phyloP scores from a whole-genome alignment of 2,797 vertebrate genomes.

The Ispidina picta region DNA sequence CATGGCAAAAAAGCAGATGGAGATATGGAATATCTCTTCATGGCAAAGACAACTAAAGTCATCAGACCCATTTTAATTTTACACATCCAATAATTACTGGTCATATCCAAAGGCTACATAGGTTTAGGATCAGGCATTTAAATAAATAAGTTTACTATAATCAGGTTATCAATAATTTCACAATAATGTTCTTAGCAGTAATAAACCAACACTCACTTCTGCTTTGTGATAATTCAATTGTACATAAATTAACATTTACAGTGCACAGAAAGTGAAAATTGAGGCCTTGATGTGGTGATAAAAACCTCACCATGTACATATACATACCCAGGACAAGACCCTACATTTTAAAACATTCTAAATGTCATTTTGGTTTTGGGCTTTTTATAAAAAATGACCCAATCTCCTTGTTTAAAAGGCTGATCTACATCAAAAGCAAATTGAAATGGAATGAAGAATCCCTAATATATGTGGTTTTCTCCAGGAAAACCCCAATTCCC shows the following conservation, averaged over 20 bases:
- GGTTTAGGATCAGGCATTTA: neutral
- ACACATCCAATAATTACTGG: neutral
- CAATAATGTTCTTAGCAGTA: neutral
- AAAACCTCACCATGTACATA: neutral
- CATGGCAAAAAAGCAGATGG: neutral
- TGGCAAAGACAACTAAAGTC: neutral
- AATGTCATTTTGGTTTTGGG: neutral
- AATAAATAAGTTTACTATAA: neutral
- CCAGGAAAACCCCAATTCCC: neutral
- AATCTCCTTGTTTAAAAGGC: neutral
- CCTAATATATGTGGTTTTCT: neutral
- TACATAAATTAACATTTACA: neutral
- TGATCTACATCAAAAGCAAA: neutral
- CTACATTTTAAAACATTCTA: neutral
- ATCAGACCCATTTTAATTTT: neutral
- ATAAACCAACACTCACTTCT: neutral
- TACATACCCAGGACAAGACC: neutral
- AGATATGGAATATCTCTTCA: neutral
- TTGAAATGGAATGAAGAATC: neutral
- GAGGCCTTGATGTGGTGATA: neutral
- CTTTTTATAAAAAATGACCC: neutral
- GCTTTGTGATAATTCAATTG: neutral
- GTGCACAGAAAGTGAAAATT: neutral
- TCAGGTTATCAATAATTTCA: neutral
- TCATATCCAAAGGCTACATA: neutral